phyloP scores from a whole-genome alignment of 2,113 vertebrate genomes.

The Salvelinus fontinalis region DNA sequence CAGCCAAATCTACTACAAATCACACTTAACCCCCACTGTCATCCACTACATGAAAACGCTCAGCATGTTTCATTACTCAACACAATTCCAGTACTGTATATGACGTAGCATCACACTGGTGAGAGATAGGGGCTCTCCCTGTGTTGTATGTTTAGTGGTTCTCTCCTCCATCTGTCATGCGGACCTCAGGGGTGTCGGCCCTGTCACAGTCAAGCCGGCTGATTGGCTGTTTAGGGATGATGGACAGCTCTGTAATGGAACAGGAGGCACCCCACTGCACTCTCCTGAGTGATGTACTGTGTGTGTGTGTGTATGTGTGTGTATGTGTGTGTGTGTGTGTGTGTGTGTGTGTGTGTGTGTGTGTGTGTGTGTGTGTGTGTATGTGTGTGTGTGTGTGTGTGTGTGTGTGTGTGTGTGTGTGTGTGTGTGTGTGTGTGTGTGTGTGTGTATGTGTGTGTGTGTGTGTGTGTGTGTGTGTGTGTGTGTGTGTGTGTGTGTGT shows the following conservation, averaged over 20 bases:
- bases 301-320: neutral
- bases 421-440: neutral
- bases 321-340: neutral
- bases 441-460: too few relatives aligned
- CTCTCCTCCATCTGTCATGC: slow-evolving; percentile 45
- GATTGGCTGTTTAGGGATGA: slow-evolving; percentile 49
- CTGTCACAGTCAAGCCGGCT: slow-evolving; percentile 26
- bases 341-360: neutral
- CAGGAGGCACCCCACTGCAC: neutral
- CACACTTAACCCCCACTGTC: neutral
- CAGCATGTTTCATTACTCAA: too few relatives aligned
- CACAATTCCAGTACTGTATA: slow-evolving; percentile 4
- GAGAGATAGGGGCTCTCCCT: slow-evolving; percentile 18
- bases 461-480: too few relatives aligned
- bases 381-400: too few relatives aligned
- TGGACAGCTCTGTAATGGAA: slow-evolving; percentile 28
- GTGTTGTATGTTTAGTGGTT: slow-evolving; percentile 37
- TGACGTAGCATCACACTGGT: slow-evolving; percentile 21
- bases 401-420: neutral
- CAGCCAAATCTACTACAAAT: slow-evolving; percentile 3
- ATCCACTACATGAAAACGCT: neutral
- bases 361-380: too few relatives aligned
- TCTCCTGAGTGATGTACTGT: neutral
- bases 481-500: neutral
- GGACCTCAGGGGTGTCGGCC: slow-evolving; percentile 31